A percentile compares a stretch with the other conserved stretches of the same genome.
Evolutionary conservation across 2,113 vertebrate species (phyloP).

Genomic region (Eonycteris spelaea): DNA sequence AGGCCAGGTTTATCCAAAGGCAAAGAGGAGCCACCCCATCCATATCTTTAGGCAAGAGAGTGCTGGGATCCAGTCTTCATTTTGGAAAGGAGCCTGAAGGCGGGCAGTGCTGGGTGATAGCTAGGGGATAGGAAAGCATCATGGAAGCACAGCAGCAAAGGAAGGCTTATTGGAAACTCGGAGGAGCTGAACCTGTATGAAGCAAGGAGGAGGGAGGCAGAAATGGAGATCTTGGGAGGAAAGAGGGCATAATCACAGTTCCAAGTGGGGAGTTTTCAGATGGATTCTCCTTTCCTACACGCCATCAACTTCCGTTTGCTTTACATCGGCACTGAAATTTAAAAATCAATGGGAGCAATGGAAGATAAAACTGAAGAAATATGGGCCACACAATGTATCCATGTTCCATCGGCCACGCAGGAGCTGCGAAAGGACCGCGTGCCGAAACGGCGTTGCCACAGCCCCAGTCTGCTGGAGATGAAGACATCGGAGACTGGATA

Average conservation of each 20-base stretch:
- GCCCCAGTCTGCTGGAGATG: background rate
- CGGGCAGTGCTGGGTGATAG: background rate
- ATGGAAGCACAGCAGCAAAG: background rate
- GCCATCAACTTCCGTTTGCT: background rate
- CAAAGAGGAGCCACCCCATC: no score
- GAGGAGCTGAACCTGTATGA: background rate
- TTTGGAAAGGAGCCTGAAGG: background rate
- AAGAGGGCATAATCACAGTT: no score
- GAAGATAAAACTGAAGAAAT: background rate
- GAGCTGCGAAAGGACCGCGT: background rate
- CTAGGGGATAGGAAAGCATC: accelerated
- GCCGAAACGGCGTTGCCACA: background rate
- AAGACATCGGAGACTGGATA: background rate
- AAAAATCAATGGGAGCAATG: background rate
- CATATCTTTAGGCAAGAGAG: background rate
- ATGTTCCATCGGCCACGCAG: background rate
- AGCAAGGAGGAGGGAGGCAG: background rate
- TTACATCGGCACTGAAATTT: background rate
- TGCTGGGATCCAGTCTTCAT: background rate
- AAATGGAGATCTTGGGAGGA: background rate
- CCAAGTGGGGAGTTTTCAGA: background rate
- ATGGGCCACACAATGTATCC: background rate
- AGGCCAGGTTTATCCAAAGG: background rate
- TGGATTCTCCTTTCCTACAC: background rate
- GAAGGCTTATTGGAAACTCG: background rate